phyloP scores from a whole-genome alignment of 1,140 invertebrate genomes.

The Globodera rostochiensis region DNA sequence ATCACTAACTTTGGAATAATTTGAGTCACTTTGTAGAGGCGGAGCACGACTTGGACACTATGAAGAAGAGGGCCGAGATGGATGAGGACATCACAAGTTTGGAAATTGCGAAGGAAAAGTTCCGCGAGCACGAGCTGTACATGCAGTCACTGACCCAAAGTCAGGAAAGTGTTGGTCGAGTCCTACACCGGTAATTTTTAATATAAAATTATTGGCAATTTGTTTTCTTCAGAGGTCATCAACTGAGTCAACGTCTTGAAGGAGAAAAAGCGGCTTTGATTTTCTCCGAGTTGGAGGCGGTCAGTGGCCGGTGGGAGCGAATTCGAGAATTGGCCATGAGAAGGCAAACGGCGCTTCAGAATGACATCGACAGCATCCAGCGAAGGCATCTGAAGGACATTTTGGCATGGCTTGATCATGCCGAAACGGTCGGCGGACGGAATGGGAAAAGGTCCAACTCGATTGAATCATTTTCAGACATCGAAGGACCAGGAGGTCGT shows the following conservation, averaged over 20 bases:
- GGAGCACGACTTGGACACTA: constrained; percentile 34
- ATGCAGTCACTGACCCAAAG: constrained; percentile 61
- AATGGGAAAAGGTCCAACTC: neutral
- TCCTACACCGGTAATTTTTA: constrained; percentile 51
- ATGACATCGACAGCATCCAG: constrained; percentile 52
- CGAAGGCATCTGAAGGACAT: constrained; percentile 48
- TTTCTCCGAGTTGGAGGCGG: constrained; percentile 50
- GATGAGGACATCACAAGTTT: constrained; percentile 46
- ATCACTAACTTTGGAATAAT: neutral
- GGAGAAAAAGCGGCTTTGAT: constrained; percentile 48
- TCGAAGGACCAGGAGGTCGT: constrained; percentile 38
- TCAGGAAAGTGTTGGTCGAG: constrained; percentile 61
- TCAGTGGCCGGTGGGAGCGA: constrained; percentile 58
- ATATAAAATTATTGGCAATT: neutral
- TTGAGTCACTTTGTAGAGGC: constrained; percentile 27
- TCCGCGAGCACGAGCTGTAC: constrained; percentile 61
- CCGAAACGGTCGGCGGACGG: constrained; percentile 37
- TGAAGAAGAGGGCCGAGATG: constrained; percentile 21
- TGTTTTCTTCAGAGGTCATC: constrained; percentile 45
- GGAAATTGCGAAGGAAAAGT: constrained; percentile 53
- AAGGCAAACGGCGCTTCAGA: constrained; percentile 51
- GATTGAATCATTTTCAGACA: constrained; percentile 11
- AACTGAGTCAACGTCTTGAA: constrained; percentile 54
- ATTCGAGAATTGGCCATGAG: constrained; percentile 55
- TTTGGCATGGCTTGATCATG: constrained; percentile 46